Percentiles rank a stretch among this genome's conserved stretches.
These are phyloP conservation scores for Premnoplex brunnescens DNA, from an alignment of 2,797 vertebrate genomes.

Conservation along the genomic window DNA sequence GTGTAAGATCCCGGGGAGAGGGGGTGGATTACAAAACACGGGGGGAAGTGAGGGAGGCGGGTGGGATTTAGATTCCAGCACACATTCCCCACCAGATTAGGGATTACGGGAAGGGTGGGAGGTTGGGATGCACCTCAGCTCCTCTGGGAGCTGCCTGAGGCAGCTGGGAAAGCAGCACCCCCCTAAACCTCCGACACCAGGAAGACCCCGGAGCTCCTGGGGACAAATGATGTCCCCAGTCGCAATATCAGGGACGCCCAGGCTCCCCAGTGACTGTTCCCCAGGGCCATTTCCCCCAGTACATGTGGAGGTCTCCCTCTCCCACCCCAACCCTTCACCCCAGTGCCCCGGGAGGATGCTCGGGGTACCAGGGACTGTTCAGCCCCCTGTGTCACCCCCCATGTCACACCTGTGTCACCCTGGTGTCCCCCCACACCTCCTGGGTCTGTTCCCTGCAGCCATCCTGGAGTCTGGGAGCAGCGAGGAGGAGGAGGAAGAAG, in stretches of 20 bases:
- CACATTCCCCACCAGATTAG: fast-evolving
- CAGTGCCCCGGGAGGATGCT: not conserved
- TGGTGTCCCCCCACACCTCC: not conserved
- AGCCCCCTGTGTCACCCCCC: not conserved
- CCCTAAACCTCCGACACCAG: fast-evolving
- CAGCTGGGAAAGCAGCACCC: not conserved
- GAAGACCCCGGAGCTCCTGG: no score
- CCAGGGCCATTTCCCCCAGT: not conserved
- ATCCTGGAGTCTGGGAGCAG: not conserved
- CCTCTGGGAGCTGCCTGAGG: not conserved
- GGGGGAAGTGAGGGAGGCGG: not conserved
- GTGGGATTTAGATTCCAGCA: not conserved
- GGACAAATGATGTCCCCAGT: no score
- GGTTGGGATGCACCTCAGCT: not conserved
- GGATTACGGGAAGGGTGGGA: not conserved
- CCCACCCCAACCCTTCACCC: not conserved
- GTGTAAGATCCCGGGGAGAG: not conserved
- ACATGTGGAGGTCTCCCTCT: not conserved
- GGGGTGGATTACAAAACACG: not conserved
- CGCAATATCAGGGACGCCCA: fast-evolving
- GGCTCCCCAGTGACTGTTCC: not conserved
- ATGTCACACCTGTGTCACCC: not conserved
- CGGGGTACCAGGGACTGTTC: not conserved
- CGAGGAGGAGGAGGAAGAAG: not conserved
- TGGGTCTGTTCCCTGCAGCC: not conserved